Evolutionary conservation across 64 coral and sea anemone species (phyloP).

Genomic region (Pachyseris speciosa): DNA sequence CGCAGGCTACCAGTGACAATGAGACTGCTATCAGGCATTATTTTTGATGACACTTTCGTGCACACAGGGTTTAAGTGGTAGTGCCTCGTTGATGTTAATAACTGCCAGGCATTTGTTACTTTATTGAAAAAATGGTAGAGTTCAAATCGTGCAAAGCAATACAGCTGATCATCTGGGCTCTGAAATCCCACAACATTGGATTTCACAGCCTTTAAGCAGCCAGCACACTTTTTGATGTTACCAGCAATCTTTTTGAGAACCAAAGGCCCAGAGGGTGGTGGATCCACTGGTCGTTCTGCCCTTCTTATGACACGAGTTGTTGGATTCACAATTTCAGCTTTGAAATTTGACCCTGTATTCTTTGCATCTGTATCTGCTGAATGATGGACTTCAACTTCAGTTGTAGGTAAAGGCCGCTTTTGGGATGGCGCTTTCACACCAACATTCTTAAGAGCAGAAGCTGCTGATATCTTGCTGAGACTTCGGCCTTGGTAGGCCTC

Average conservation of each 20-base stretch:
- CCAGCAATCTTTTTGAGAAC: constrained; percentile 32
- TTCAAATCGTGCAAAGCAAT: constrained; percentile 36
- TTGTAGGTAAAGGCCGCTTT: constrained; percentile 30
- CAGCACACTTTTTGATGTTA: constrained; percentile 38
- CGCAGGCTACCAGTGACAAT: constrained; percentile 47
- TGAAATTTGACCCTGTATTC: neutral
- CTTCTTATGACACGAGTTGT: constrained; percentile 51
- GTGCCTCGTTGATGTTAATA: constrained; percentile 19
- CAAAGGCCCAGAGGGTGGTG: constrained; percentile 55
- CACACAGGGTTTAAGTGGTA: constrained; percentile 41
- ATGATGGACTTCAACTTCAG: constrained; percentile 4
- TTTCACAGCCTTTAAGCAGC: constrained; percentile 26
- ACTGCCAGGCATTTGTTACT: constrained; percentile 14
- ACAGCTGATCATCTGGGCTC: neutral
- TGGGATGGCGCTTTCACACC: constrained; percentile 35
- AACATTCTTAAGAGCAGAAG: constrained; percentile 43
- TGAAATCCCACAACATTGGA: neutral
- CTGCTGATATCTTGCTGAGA: constrained; percentile 1
- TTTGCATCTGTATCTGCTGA: neutral
- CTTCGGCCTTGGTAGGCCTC: constrained; percentile 26
- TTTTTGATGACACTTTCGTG: constrained; percentile 19
- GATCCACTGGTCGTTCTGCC: constrained; percentile 27
- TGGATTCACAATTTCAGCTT: constrained; percentile 29
- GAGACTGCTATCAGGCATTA: constrained; percentile 20
- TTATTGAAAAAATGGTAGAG: constrained; percentile 27